Evolutionary conservation across 2,113 vertebrate genomes (phyloP), one percentile per base, ranked within the genome.

Genomic region (Heterochromis multidens): DNA sequence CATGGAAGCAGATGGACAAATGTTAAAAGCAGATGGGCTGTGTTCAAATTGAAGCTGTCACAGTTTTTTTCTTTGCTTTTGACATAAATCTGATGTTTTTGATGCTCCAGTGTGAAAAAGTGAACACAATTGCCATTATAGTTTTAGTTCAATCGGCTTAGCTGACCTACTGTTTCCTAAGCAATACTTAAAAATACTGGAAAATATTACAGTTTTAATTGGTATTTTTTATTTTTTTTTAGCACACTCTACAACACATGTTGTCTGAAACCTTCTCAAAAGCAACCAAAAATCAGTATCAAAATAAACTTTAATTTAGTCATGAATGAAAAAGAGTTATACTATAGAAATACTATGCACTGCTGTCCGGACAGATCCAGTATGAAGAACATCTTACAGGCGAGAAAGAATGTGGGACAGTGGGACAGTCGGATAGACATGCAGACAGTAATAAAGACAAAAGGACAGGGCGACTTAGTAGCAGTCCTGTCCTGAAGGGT

Each of bases 401-500:
- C 0, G 13, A 43, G 25, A 17, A 33, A 59, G 33, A 57, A 65
- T 78, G 19, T 52, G 35, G 35, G 37, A 56, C n/a, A 56, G 23
- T 57, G 33, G 58, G 77, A 79, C 54, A 80, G 35, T 82, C 16
- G 1, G 74, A 29, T 27, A 76, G 80, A 61, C 33, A 27, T 35
- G 54, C 67, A 80, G 21, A 27, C 62, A 70, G 21, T 37, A 58
- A 46, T 29, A 19, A 8, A 54, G 57, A 84, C 33, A 54, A 62
- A 56, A 84, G 57, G 63, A 86, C 56, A 57, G 72, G 37, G 62
- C 19, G 72, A 56, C 76, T 85, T 61, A 3, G 67, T 43, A 65
- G 80, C 77, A 74, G 33, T 21, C 87, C 76, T 80, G 86, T 90
- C 85, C 87, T 88, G 81, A 81, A 90, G 82, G 90, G 81, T 65